Percentiles rank a stretch among this genome's conserved stretches.
phyloP scores from a whole-genome alignment of 2,888 invertebrate species.

The Chymomyza caudatula region DNA sequence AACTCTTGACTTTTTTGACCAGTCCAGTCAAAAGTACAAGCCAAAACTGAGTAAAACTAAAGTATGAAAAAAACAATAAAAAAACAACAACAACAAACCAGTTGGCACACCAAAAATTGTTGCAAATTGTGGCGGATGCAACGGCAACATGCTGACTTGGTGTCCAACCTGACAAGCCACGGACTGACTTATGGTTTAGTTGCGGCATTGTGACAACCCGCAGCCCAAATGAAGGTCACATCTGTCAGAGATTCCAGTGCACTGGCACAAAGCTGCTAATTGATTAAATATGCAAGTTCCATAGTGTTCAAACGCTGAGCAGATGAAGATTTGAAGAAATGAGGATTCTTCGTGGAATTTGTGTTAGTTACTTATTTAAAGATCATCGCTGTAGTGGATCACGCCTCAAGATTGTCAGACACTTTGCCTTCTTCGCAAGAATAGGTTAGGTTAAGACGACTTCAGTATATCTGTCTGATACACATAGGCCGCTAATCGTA shows the following conservation, averaged over 20 bases:
- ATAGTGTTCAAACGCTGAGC: neutral
- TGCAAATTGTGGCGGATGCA: conserved; percentile 66
- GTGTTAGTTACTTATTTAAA: too few relatives aligned
- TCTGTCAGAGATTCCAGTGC: neutral
- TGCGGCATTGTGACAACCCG: neutral
- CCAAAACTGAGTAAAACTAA: neutral
- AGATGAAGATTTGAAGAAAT: too few relatives aligned
- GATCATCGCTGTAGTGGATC: too few relatives aligned
- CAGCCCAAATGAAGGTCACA: neutral
- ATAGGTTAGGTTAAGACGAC: too few relatives aligned
- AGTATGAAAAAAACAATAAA: conserved; percentile 17
- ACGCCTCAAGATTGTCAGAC: too few relatives aligned
- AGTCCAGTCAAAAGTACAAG: neutral
- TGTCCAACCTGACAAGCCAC: neutral
- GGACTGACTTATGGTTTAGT: neutral
- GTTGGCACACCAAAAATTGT: conserved; percentile 61
- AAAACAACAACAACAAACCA: conserved; percentile 52
- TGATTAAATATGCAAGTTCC: neutral
- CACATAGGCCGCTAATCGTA: too few relatives aligned
- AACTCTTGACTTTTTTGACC: conserved; percentile 5
- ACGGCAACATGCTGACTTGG: neutral
- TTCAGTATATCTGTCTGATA: too few relatives aligned
- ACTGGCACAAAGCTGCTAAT: too few relatives aligned
- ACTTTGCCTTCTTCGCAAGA: too few relatives aligned
- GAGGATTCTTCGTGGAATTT: too few relatives aligned